phyloP scores from a whole-genome alignment of 2,797 vertebrate species.

The Crocodylus rhombifer region DNA sequence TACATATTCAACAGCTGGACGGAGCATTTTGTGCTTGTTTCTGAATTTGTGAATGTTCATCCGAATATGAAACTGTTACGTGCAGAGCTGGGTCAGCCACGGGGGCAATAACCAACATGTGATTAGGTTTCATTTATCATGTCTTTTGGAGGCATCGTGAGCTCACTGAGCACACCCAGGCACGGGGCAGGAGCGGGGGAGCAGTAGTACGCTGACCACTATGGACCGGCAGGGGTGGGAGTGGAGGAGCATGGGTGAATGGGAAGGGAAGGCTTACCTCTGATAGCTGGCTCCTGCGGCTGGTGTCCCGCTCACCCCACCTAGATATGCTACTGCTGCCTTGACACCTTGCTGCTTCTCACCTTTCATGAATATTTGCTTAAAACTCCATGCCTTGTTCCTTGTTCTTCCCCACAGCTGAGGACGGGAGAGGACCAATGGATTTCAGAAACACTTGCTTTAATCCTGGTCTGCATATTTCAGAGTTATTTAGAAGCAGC shows the following conservation, averaged over 20 bases:
- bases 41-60: not conserved
- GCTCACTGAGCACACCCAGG: not conserved
- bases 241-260: too few species aligned
- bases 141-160: not conserved
- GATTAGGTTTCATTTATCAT: accelerated
- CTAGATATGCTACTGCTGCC: too few species aligned
- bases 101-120: not conserved
- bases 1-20: not conserved
- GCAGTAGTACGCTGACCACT: too few species aligned
- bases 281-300: too few species aligned
- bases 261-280: too few species aligned
- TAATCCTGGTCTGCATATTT: not conserved
- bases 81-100: accelerated
- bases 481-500: not conserved
- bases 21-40: not conserved
- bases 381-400: not conserved
- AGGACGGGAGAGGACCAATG: not conserved
- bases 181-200: too few species aligned
- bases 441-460: not conserved
- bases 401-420: not conserved
- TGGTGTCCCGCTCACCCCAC: too few species aligned
- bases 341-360: not conserved
- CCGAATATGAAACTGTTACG: not conserved
- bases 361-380: not conserved
- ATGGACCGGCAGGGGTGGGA: too few species aligned